These are phyloP conservation scores for Drosophila putrida DNA, from an alignment of 2,888 invertebrate species.

Conservation along the genomic window DNA sequence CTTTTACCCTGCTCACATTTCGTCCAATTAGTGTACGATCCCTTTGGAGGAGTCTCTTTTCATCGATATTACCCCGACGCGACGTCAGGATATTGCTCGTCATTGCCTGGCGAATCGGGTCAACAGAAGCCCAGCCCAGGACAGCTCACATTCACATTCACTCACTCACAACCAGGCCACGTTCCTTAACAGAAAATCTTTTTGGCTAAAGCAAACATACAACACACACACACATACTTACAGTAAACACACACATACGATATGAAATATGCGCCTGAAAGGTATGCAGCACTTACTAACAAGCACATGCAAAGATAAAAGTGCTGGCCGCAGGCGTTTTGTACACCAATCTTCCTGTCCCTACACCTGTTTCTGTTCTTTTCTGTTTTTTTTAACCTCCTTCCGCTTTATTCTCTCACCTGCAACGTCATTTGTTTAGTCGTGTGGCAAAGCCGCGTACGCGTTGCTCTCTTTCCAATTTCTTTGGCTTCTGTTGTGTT, in stretches of 20 bases:
- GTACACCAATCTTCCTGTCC: slow-evolving; percentile 2
- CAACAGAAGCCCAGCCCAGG: slow-evolving; percentile 33
- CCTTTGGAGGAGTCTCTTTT: slow-evolving; percentile 21
- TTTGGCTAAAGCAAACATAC: slow-evolving; percentile 20
- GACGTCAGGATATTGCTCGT: slow-evolving; percentile 41
- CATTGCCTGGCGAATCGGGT: slow-evolving; percentile 48
- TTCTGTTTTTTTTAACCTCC: background rate
- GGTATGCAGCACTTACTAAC: slow-evolving; percentile 28
- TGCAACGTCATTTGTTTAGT: slow-evolving; percentile 7
- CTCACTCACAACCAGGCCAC: background rate
- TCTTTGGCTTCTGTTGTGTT: background rate
- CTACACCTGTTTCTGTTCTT: background rate
- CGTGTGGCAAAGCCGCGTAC: slow-evolving; percentile 4
- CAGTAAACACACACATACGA: background rate
- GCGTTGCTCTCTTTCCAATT: slow-evolving; percentile 3
- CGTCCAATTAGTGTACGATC: slow-evolving; percentile 40
- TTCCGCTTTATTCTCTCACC: background rate
- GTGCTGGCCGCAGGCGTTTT: slow-evolving; percentile 34
- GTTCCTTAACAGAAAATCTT: slow-evolving; percentile 33
- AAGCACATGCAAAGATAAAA: slow-evolving; percentile 39
- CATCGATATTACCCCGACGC: slow-evolving; percentile 26
- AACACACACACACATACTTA: slow-evolving; percentile 8
- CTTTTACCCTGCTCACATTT: slow-evolving; percentile 31
- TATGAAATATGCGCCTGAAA: slow-evolving; percentile 42
- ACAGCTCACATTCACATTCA: background rate